Percentiles rank a stretch among this genome's conserved stretches.
These are phyloP conservation scores for Ctenochaetus hawaiiensis DNA, from an alignment of 2,797 vertebrate genomes.

Conservation along the genomic window DNA sequence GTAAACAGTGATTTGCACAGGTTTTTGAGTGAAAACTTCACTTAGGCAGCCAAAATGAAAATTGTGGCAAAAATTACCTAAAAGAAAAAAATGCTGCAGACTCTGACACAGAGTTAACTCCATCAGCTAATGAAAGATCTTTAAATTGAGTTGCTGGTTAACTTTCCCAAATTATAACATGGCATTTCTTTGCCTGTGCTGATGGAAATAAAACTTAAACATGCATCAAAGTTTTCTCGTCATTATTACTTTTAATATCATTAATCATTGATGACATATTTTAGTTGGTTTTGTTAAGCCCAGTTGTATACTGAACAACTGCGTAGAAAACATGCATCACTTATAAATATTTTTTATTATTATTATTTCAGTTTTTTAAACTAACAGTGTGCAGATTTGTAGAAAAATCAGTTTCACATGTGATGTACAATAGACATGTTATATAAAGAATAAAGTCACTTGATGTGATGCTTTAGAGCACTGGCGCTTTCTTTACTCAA, in stretches of 20 bases:
- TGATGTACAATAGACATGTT: not conserved
- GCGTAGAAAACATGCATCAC: not conserved
- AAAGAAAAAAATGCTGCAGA: not conserved
- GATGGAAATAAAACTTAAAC: not conserved
- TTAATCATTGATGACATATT: no score
- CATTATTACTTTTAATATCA: not conserved
- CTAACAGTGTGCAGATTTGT: not conserved
- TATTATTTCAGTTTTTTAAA: not conserved
- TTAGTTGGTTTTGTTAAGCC: not conserved
- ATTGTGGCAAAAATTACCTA: not conserved
- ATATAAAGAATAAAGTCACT: not conserved
- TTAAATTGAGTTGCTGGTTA: not conserved
- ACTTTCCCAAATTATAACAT: not conserved
- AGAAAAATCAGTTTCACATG: not conserved
- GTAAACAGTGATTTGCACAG: not conserved
- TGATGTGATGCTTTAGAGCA: not conserved
- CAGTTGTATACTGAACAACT: not conserved
- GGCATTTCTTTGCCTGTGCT: constrained; percentile 1
- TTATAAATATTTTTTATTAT: not conserved
- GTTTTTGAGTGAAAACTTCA: not conserved
- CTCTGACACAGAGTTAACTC: not conserved
- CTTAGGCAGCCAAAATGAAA: not conserved
- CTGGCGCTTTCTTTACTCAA: no score
- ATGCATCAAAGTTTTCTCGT: not conserved
- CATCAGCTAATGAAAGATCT: not conserved